Evolutionary conservation across 2,113 vertebrate species (phyloP), one percentile per base, ranked within the genome.

Genomic region (Agapornis roseicollis): DNA sequence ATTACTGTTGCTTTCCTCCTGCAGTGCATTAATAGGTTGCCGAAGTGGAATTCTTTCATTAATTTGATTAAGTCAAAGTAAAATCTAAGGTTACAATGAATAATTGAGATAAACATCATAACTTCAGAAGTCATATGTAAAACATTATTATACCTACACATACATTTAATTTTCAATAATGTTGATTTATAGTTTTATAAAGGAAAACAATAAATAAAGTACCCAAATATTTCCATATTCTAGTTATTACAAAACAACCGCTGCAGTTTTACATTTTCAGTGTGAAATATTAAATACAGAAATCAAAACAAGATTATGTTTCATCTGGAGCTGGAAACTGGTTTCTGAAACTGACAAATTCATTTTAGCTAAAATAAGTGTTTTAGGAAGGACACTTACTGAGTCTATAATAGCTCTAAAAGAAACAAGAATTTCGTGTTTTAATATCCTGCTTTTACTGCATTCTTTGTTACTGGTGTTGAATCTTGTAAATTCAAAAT

Each of bases 231-330:
- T 98, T 99, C 98, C 98, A 98, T 97, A 97, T 97, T 96, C 97
- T 94, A 97, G 98, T 98, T 98, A 97, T 98, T 98, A 98, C 98
- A 98, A 98, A 97, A 93, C 97, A 97, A 98, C 97, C 96, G 95
- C 97, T 97, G 84, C 98, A 98, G 98, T 98, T 98, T 98, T 98
- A 98, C 97, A 98, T 98, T 98, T 99, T 97, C 97, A 97, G 97
- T 98, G 98, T 98, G 98, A 99, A 99, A 98, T 99, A 99, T 99
- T 99, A 99, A 99, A 99, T 98, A 97, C 98, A 99, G 99, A 99
- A 99, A 99, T 99, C 99, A 99, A 97, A 98, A 98, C 97, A 98
- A 98, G 98, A 98, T 98, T 98, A 97, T 98, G 98, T 98, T 98
- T 98, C 98, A 98, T 97, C 96, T 97, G 93, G 96, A 98, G 95